phyloP scores from a whole-genome alignment of 2,797 vertebrate species.

The Petrocephalus sullivani region DNA sequence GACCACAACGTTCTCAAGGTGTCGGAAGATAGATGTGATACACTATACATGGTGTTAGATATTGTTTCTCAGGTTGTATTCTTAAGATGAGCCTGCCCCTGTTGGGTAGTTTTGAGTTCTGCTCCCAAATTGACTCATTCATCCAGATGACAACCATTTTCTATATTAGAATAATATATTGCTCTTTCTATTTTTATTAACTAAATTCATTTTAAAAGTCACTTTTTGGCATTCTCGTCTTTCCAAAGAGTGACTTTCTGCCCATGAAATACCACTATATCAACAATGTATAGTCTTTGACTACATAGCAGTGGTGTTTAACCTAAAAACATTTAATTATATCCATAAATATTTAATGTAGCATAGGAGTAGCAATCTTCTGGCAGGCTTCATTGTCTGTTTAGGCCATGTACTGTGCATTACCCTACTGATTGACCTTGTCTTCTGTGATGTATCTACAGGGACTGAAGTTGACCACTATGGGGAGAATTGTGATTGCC shows the following conservation, averaged over 20 bases:
- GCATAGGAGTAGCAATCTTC: background rate
- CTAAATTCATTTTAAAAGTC: background rate
- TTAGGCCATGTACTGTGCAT: background rate
- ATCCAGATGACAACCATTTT: background rate
- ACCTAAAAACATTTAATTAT: background rate
- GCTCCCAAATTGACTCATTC: background rate
- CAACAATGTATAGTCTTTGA: background rate
- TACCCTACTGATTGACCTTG: background rate
- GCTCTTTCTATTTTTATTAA: background rate
- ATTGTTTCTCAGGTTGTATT: background rate
- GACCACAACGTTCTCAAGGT: background rate
- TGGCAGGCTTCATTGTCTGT: background rate
- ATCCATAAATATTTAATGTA: background rate
- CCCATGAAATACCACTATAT: background rate
- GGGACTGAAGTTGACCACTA: slow-evolving; percentile 72
- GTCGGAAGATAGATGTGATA: background rate
- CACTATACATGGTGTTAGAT: background rate
- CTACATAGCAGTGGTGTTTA: background rate
- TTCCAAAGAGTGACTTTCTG: background rate
- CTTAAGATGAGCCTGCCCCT: background rate
- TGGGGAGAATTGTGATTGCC: slow-evolving; percentile 68
- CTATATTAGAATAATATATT: background rate
- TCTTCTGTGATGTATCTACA: slow-evolving; percentile 47
- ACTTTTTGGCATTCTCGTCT: background rate
- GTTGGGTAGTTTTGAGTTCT: slow-evolving; percentile 2